Percentiles rank a stretch among this genome's conserved stretches.
phyloP scores from a whole-genome alignment of 2,888 invertebrate species.

The Apodemia duryi region DNA sequence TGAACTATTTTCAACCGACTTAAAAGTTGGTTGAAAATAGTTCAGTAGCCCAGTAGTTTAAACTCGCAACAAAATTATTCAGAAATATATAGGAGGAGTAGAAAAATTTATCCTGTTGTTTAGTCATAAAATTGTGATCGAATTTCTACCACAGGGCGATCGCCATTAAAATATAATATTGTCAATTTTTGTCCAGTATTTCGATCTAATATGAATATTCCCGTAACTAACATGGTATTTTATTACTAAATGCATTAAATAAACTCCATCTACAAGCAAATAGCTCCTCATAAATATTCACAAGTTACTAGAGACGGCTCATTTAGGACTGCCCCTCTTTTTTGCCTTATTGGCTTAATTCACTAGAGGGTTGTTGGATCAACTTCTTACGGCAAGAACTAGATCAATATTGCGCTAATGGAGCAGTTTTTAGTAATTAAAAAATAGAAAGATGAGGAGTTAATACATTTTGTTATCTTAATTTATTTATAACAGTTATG shows the following conservation, averaged over 20 bases:
- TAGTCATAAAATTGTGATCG: too few species aligned
- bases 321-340: constrained; percentile 72
- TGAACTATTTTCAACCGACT: too few species aligned
- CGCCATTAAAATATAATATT: not conserved
- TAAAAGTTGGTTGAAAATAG: too few species aligned
- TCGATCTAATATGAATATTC: constrained; percentile 7
- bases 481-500: not conserved
- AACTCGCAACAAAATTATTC: too few species aligned
- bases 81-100: too few species aligned
- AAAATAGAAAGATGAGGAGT: constrained; percentile 40
- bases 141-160: too few species aligned
- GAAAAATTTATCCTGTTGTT: too few species aligned
- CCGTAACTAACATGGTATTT: constrained; percentile 24
- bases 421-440: constrained; percentile 69
- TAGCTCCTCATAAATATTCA: constrained; percentile 74
- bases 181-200: not conserved
- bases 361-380: constrained; percentile 68
- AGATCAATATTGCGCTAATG: constrained; percentile 68
- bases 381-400: constrained; percentile 54
- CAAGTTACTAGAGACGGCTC: constrained; percentile 69
- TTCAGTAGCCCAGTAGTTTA: too few species aligned
- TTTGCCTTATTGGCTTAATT: constrained; percentile 73
- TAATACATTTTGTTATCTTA: constrained; percentile 7
- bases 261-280: constrained; percentile 49
- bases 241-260: constrained; percentile 51